These are phyloP conservation scores for Globicephala melas DNA, from an alignment of 2,113 vertebrate species.

Conservation along the genomic window DNA sequence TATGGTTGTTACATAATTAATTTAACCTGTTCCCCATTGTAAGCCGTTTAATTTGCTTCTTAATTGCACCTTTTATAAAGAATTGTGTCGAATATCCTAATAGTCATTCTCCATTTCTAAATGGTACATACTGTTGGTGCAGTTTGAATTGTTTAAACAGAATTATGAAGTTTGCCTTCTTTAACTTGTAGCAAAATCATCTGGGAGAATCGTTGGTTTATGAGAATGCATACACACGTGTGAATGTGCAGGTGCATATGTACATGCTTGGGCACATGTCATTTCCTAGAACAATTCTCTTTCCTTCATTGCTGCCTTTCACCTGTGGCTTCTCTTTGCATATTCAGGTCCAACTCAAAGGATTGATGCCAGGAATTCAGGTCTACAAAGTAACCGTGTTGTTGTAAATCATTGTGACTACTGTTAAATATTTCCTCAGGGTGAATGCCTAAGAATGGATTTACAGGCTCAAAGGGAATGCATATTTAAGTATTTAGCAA, in stretches of 20 bases:
- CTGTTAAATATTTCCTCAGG: neutral
- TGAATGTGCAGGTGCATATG: neutral
- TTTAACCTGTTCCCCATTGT: neutral
- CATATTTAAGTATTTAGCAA: neutral
- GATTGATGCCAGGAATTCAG: neutral
- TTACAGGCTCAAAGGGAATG: neutral
- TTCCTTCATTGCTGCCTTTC: neutral
- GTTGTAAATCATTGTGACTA: neutral
- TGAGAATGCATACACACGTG: neutral
- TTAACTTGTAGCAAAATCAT: neutral
- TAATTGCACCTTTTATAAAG: neutral
- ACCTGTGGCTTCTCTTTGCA: neutral
- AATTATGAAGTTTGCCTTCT: neutral
- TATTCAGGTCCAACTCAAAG: neutral
- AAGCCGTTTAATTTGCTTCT: neutral
- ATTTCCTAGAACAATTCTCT: neutral
- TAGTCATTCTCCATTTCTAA: neutral
- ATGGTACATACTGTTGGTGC: neutral
- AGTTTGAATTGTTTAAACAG: conserved; percentile 2
- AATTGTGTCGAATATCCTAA: neutral
- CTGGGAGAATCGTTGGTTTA: neutral
- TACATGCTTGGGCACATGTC: neutral
- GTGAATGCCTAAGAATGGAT: neutral
- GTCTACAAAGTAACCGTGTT: neutral
- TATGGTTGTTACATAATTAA: neutral